Percentiles rank a stretch among this genome's conserved stretches.
These are phyloP conservation scores for Agapetus fuscipes DNA, from an alignment of 2,888 invertebrate genomes.

Conservation along the genomic window DNA sequence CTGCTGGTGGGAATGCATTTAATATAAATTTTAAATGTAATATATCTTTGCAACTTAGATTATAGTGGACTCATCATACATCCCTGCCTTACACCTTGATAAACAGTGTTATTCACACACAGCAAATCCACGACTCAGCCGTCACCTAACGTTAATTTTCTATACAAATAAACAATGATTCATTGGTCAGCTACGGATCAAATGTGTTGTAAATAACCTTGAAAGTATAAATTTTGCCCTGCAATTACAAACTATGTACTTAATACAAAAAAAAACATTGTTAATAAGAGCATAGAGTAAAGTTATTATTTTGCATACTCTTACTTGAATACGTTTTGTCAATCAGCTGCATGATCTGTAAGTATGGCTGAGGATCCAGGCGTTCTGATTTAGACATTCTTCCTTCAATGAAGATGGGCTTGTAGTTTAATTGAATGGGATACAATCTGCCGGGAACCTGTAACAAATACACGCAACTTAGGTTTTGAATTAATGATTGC, in stretches of 20 bases:
- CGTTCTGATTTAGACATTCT: constrained; percentile 55
- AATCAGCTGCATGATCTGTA: constrained; percentile 85
- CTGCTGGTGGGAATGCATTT: no score
- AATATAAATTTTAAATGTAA: no score
- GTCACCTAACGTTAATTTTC: no score
- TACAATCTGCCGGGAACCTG: constrained; percentile 90
- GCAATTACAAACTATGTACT: constrained; percentile 1
- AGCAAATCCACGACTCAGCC: no score
- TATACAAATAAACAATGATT: no score
- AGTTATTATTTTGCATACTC: constrained; percentile 22
- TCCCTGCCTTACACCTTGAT: no score
- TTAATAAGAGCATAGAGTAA: constrained; percentile 8
- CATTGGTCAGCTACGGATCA: no score
- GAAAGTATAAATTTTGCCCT: not conserved
- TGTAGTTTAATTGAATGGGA: constrained; percentile 85
- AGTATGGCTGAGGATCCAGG: constrained; percentile 88
- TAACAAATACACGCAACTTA: no score
- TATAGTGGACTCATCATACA: no score
- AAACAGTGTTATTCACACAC: no score
- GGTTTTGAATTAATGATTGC: no score
- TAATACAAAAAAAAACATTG: constrained; percentile 7
- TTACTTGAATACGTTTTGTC: constrained; percentile 77
- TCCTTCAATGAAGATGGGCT: constrained; percentile 51
- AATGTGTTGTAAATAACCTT: constrained; percentile 3
- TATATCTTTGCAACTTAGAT: no score